Evolutionary conservation across 2,888 invertebrate species (phyloP).

Genomic region (Polia nebulosa): DNA sequence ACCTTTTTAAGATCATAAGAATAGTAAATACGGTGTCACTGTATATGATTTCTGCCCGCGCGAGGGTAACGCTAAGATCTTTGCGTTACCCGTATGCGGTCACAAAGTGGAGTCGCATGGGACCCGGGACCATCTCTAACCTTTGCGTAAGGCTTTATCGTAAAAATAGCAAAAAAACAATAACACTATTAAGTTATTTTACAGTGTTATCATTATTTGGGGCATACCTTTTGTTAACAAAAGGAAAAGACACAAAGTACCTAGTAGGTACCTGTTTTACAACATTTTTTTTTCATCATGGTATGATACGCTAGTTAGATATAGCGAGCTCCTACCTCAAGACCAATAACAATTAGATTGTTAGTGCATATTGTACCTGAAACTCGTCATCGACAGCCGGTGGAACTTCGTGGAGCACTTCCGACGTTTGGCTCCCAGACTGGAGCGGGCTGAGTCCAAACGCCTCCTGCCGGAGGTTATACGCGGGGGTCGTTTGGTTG

Average conservation of each 20-base stretch:
- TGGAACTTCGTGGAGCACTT: too few species aligned
- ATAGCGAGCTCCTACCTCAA: not conserved
- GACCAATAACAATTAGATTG: slow-evolving; percentile 6
- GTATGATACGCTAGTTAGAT: not conserved
- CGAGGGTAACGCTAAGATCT: not conserved
- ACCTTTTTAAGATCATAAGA: not conserved
- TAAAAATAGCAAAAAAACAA: not conserved
- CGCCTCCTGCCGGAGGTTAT: too few species aligned
- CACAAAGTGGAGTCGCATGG: not conserved
- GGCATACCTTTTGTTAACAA: too few species aligned
- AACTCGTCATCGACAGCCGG: too few species aligned
- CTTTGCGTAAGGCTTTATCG: not conserved
- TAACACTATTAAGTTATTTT: not conserved
- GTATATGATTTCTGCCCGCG: too few species aligned
- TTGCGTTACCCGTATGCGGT: not conserved
- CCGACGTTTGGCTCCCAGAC: too few species aligned
- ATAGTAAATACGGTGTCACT: not conserved
- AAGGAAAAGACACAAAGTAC: not conserved
- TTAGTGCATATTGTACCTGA: slow-evolving; percentile 5
- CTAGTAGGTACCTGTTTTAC: not conserved
- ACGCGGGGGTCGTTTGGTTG: too few species aligned
- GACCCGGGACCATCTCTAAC: not conserved
- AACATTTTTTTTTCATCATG: not conserved
- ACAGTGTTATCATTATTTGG: not conserved
- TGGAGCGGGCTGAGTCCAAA: too few species aligned